Evolutionary conservation across 92 coral and sea anemone species (phyloP).

Genomic region (Siderastrea radians): DNA sequence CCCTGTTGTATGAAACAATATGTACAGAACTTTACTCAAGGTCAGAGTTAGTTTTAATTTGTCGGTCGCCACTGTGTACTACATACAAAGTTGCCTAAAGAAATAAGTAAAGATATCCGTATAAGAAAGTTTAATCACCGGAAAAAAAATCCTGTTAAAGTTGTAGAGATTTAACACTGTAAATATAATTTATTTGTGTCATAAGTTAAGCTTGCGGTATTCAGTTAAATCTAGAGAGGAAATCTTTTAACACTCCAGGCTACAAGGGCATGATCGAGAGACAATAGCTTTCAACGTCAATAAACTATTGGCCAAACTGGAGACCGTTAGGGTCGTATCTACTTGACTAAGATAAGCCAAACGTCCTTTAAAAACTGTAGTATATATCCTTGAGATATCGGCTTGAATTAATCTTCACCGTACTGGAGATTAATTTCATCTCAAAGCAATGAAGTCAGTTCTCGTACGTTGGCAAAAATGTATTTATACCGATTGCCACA

Average conservation of each 20-base stretch:
- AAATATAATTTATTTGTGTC: slow-evolving; percentile 51
- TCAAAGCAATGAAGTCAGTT: not conserved
- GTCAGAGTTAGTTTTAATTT: not conserved
- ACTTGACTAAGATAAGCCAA: not conserved
- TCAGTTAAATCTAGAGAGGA: not conserved
- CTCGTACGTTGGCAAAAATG: not conserved
- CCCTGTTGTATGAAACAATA: not conserved
- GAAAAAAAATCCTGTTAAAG: slow-evolving; percentile 9
- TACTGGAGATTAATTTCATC: not conserved
- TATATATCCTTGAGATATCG: not conserved
- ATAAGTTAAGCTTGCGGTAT: not conserved
- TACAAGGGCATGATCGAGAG: not conserved
- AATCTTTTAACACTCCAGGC: not conserved
- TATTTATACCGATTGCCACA: too few relatives aligned
- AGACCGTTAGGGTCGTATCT: not conserved
- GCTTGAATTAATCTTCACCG: not conserved
- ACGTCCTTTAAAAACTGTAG: not conserved
- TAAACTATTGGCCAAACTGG: slow-evolving; percentile 2
- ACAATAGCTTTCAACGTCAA: not conserved
- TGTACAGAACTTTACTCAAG: slow-evolving; percentile 6
- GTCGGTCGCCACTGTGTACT: not conserved
- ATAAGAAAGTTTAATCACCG: not conserved
- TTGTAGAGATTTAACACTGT: slow-evolving; percentile 20
- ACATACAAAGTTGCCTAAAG: not conserved
- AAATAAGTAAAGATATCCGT: not conserved